phyloP scores from a whole-genome alignment of 1,140 invertebrate genomes.

The Aricia agestis region DNA sequence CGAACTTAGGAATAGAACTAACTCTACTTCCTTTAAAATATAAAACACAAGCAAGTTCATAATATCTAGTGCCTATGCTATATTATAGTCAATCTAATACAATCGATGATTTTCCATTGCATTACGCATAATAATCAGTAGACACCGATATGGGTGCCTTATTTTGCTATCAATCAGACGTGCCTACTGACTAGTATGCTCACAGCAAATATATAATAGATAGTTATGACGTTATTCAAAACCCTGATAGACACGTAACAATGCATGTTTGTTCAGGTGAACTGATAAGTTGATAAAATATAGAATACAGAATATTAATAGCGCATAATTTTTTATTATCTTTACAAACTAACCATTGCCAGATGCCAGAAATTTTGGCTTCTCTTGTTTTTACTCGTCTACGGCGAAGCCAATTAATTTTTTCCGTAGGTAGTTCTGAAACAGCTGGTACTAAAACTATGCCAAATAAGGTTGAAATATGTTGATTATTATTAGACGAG shows the following conservation, averaged over 20 bases:
- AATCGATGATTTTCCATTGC: not conserved
- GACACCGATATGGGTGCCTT: not conserved
- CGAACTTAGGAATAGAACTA: too few relatives aligned
- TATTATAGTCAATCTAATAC: not conserved
- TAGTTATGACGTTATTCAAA: not conserved
- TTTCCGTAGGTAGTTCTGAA: too few relatives aligned
- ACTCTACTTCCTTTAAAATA: too few relatives aligned
- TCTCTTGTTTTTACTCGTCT: not conserved
- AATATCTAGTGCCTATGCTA: too few relatives aligned
- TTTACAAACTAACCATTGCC: too few relatives aligned
- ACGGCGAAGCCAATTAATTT: too few relatives aligned
- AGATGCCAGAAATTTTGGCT: conserved; percentile 4
- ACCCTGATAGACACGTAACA: not conserved
- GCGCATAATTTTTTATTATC: not conserved
- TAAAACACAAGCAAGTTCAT: too few relatives aligned
- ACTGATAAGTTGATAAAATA: not conserved
- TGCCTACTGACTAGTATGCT: not conserved
- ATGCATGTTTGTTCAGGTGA: not conserved
- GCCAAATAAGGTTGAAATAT: too few relatives aligned
- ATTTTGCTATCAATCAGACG: not conserved
- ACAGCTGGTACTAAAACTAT: too few relatives aligned
- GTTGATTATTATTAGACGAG: too few relatives aligned
- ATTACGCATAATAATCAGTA: not conserved
- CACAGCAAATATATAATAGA: not conserved
- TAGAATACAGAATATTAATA: not conserved